Base-by-base conservation (phyloP, 2,888 invertebrate genomes). In the Peribatodes rhomboidaria region DNA sequence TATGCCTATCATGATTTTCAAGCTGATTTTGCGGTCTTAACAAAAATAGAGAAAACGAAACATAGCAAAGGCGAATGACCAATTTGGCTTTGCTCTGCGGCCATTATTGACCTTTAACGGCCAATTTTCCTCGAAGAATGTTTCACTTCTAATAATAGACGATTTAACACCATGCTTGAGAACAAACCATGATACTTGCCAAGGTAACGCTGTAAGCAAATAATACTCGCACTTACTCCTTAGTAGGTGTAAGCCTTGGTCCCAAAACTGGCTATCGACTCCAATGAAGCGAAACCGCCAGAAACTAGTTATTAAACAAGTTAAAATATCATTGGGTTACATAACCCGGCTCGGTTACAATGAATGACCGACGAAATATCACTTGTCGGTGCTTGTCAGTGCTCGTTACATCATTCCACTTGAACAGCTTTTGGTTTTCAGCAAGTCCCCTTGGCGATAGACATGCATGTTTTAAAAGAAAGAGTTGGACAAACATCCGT, bases 321-420 rank as follows among this genome's bases (percentile, higher is more conserved):
- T 60, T 56, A 56, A 54, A 64, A 59, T 64, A 60, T 60, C 65
- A 65, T 60, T 60, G 55, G 33, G 50, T 65, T 65, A 65, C 65
- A 57, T 65, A 65, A 65, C 65, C 20, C 33, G 52, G 55, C 59
- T 65, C 60, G 31, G 56, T 65, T 65, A 65, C 65, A 65, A 65
- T 60, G 55, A 65, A 65, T 65, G 65, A 33, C 60, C 65, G 60
- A 50, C 65, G 60, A 65, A 65, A 61, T 65, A 61, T 65, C 65
- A 65, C 65, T 65, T 65, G 65, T 52, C 65, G 44, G 47, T 49
- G 35, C 64, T 33, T 22, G 56, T 52, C 55, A 35, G 54, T 27
- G 20, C 33, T 52, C 41, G 47, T 64, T 64, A 49, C 64, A 35
- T 64, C 64, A 64, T 14, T 31, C 13, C 20, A 41, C 41, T 41